Percentiles rank a stretch among this genome's conserved stretches.
phyloP scores from a whole-genome alignment of 1,140 invertebrate genomes.

The Protaetia brevitarsis region DNA sequence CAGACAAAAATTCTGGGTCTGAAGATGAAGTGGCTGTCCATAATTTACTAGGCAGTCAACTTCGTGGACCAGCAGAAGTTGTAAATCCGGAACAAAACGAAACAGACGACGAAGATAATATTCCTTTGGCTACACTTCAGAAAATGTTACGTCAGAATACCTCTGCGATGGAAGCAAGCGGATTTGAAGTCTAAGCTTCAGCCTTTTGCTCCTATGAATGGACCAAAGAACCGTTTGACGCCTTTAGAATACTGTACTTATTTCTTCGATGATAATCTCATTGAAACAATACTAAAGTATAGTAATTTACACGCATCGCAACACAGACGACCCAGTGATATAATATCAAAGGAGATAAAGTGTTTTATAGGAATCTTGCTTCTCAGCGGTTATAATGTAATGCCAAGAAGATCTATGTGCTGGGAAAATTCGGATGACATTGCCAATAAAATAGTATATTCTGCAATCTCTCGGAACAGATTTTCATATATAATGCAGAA shows the following conservation, averaged over 20 bases:
- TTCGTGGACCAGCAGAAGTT: too few species aligned
- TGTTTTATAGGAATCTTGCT: slow-evolving; percentile 31
- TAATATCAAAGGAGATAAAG: slow-evolving; percentile 31
- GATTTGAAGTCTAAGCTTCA: neutral
- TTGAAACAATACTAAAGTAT: slow-evolving; percentile 27
- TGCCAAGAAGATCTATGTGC: slow-evolving; percentile 28
- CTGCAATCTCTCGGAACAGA: slow-evolving; percentile 25
- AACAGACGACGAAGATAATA: too few species aligned
- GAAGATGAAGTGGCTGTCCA: too few species aligned
- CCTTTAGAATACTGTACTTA: slow-evolving; percentile 27
- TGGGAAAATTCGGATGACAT: slow-evolving; percentile 29
- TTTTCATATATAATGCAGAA: slow-evolving; percentile 29
- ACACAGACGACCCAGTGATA: slow-evolving; percentile 22
- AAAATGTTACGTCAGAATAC: too few species aligned
- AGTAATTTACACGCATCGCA: slow-evolving; percentile 22
- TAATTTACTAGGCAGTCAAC: too few species aligned
- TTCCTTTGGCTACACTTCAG: too few species aligned
- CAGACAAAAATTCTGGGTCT: too few species aligned
- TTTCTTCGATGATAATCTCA: slow-evolving; percentile 32
- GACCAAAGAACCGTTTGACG: neutral
- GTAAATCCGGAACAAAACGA: too few species aligned
- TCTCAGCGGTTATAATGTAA: slow-evolving; percentile 30
- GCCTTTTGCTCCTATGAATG: neutral
- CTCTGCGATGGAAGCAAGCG: too few species aligned
- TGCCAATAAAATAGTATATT: slow-evolving; percentile 27